Evolutionary conservation across 1,140 invertebrate species (phyloP).

Genomic region (Dolichoris vasculosae): DNA sequence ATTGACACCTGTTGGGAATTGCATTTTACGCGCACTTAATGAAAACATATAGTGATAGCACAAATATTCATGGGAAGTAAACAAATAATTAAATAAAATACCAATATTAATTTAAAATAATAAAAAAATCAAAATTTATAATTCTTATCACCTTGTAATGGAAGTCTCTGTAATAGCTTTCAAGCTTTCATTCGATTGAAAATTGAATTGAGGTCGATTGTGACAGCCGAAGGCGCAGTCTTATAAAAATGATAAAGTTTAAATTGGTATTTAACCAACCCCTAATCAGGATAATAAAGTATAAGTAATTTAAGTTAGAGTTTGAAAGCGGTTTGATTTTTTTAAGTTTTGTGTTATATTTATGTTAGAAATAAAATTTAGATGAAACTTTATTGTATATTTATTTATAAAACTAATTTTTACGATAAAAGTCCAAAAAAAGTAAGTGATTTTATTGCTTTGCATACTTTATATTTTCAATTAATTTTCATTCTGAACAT

Average conservation of each 20-base stretch:
- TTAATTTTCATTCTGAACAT: not conserved
- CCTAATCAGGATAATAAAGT: no score
- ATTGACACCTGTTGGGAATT: not conserved
- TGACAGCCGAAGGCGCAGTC: not conserved
- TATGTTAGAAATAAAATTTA: no score
- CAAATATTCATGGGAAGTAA: no score
- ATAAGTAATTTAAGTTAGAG: no score
- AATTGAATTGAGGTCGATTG: not conserved
- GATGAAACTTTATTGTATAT: no score
- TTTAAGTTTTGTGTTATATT: no score
- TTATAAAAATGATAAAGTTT: not conserved
- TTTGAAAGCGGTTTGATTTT: no score
- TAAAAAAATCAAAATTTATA: not conserved
- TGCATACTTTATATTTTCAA: not conserved
- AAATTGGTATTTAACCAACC: not conserved
- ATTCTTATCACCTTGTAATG: not conserved
- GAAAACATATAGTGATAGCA: not conserved
- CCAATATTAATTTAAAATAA: not conserved
- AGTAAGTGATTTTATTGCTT: no score
- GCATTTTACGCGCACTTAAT: not conserved
- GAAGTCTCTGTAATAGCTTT: not conserved
- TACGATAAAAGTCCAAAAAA: not conserved
- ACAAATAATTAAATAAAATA: no score
- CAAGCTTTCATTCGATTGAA: not conserved
- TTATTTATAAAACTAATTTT: no score